Evolutionary conservation across 2,888 invertebrate species (phyloP), one percentile per base, ranked within the genome.

Genomic region (Tribolium freemani): DNA sequence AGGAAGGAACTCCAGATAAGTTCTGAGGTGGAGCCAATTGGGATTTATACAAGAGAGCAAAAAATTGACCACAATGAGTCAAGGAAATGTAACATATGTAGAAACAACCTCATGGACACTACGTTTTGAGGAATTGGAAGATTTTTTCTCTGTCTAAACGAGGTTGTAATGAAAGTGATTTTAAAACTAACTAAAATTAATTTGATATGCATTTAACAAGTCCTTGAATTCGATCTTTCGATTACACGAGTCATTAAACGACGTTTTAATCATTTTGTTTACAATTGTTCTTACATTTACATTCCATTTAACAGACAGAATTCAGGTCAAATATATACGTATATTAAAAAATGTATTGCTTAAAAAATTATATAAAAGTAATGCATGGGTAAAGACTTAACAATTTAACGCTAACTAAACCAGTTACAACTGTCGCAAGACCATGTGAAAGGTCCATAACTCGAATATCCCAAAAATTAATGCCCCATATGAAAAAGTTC

Each of bases 1-100:
- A 53, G 31, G 48, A 48, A 61, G 61, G 61, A 61, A 61, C 50
- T 61, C n/a, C 61, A 30, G 50, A 31, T 61, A 38, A 38, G n/a
- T 38, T 38, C 8, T 13, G 8, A 10, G 48, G 13, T 48, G 13
- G 0, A 1, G 8, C 48, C 13, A 11, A 13, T 13, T 13, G 48
- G 48, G 48, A 13, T 48, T 48, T 48, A 45, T 2, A 45, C 44
- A 8, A 9, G 44, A 10, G 45, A 3, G 45, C 11, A 11, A 45
- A 45, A 26, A 26, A 26, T 26, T 3, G 3, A 26, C 26, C 26
- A 5, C 26, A 5, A 26, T 26, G 26, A 26, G 26, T 26, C 5
- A 26, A 26, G 26, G 26, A 26, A 26, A 26, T 26, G 26, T 26
- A 26, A 26, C 26, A 5, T 26, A 3, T 26, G 26, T 3, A 26